phyloP scores from a whole-genome alignment of 2,888 invertebrate genomes.

The Melanargia galathea region DNA sequence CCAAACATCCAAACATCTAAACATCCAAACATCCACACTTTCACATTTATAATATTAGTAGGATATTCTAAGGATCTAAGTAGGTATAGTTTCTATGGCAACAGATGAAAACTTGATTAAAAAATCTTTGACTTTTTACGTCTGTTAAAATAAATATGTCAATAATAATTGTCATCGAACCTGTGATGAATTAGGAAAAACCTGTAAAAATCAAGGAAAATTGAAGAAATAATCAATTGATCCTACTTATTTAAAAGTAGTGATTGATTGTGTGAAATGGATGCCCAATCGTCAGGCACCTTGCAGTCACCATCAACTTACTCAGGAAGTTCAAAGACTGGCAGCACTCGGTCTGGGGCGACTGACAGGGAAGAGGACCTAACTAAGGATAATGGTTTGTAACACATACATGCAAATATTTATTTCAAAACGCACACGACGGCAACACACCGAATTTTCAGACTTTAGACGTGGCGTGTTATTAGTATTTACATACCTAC shows the following conservation, averaged over 20 bases:
- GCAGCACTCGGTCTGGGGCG: slow-evolving; percentile 52
- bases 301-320: slow-evolving; percentile 58
- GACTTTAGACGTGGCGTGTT: too few species aligned
- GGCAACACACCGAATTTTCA: too few species aligned
- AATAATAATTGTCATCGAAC: background rate
- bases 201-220: background rate
- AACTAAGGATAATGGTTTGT: slow-evolving; percentile 67
- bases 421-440: too few species aligned
- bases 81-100: background rate
- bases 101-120: background rate
- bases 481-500: too few species aligned
- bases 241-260: too few species aligned
- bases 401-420: too few species aligned
- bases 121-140: background rate
- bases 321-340: slow-evolving; percentile 61
- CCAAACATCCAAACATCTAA: too few species aligned
- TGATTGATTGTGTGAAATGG: slow-evolving; percentile 46
- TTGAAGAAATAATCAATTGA: background rate
- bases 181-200: background rate
- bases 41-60: too few species aligned
- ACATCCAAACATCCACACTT: too few species aligned
- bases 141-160: too few species aligned
- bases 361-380: slow-evolving; percentile 54
- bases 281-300: slow-evolving; percentile 55
- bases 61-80: too few species aligned